phyloP scores from a whole-genome alignment of 2,113 vertebrate genomes.

The Notarius lentiginosus region DNA sequence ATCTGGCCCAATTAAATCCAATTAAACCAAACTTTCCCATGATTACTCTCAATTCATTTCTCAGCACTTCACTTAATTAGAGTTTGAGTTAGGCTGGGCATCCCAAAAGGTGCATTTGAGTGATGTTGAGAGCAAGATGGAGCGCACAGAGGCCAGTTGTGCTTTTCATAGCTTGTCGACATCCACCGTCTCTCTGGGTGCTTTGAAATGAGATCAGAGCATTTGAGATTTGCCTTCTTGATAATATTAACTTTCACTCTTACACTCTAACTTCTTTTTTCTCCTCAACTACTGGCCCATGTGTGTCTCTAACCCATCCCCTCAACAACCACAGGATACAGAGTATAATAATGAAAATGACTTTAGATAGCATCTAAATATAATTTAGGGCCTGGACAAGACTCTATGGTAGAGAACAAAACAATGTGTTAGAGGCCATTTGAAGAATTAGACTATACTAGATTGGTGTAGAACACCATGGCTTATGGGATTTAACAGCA shows the following conservation, averaged over 20 bases:
- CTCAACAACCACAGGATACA: conserved; percentile 40
- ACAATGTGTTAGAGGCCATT: conserved; percentile 51
- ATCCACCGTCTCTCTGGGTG: conserved; percentile 32
- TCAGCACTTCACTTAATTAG: conserved; percentile 63
- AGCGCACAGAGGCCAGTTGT: conserved; percentile 48
- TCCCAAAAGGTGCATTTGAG: conserved; percentile 55
- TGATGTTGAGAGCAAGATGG: conserved; percentile 38
- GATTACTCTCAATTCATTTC: conserved; percentile 67
- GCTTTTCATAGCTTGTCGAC: conserved; percentile 59
- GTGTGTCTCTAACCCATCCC: conserved; percentile 22
- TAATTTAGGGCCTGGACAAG: conserved; percentile 56
- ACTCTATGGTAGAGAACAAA: conserved; percentile 38
- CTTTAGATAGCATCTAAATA: conserved; percentile 55
- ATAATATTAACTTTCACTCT: conserved; percentile 67
- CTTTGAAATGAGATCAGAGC: conserved; percentile 73
- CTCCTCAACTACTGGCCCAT: background rate
- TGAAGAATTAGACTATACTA: conserved; percentile 30
- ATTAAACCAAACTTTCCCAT: conserved; percentile 60
- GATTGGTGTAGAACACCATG: background rate
- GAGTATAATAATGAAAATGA: conserved; percentile 54
- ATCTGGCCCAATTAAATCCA: conserved; percentile 57
- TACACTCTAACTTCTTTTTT: background rate
- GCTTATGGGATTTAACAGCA: background rate
- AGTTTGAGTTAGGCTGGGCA: conserved; percentile 52
- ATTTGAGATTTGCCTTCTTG: conserved; percentile 67